Base-by-base conservation (phyloP, 1,140 invertebrate species). In the Amyelois transitella region DNA sequence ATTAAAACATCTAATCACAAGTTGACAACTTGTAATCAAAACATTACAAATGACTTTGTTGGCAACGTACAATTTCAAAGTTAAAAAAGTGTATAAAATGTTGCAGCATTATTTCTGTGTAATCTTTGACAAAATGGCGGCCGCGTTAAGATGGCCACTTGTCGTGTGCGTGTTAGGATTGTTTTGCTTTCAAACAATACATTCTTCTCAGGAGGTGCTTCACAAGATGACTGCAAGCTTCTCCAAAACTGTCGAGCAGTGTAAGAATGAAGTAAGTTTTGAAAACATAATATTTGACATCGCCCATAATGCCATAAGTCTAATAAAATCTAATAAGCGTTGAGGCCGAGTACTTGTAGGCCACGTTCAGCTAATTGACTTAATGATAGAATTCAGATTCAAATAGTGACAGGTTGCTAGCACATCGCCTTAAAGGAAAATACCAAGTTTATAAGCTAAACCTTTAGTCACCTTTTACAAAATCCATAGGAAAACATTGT, bases 151-250 rank as follows among this genome's bases (percentile, higher is more conserved):
- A 72, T 74, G 69, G 69, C 58, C 64, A 20, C 18, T 62, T 17
- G n/a, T 71, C 1, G 24, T 53, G 1, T 55, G 21, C 48, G 7
- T 63, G 38, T 24, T 20, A 20, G 32, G 32, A 2, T 62, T 51
- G 4, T 32, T 61, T 20, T 6, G 56, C 1, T 25, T 64, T 3
- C 10, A 58, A 5, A 38, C 22, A n/a, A 69, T 49, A 0, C 51
- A 28, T 8, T 28, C 66, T 1, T 81, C 81, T 0, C 66, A 76
- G 43, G 74, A 82, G 38, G 14, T 85, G 6, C 67, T 85, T 68
- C 67, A 69, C 20, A 79, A 78, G n/a, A 18, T 85, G 18, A 75
- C 72, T 2, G 58, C 48, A 6, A 73, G 75, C 0, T 85, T 85
- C 43, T 45, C 45, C 2, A 73, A 72, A 12, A 71, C 59, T 1